Evolutionary conservation across 2,888 invertebrate genomes (phyloP).

Genomic region (Eilema griseolum): DNA sequence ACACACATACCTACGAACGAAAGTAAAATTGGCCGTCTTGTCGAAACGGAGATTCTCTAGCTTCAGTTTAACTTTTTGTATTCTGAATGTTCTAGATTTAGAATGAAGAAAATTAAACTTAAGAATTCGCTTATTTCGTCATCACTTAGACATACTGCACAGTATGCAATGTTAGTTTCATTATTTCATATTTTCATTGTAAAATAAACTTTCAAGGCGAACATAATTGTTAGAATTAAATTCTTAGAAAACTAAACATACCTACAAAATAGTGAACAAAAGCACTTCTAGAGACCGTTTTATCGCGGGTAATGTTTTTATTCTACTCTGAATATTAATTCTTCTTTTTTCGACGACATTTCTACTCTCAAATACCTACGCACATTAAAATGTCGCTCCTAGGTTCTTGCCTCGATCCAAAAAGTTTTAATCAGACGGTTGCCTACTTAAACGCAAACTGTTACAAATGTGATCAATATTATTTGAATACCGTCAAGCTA

Average conservation of each 20-base stretch:
- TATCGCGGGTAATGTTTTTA: background rate
- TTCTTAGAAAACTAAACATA: background rate
- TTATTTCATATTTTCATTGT: background rate
- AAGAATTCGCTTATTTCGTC: background rate
- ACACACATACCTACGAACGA: no score
- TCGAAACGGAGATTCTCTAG: no score
- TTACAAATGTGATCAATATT: background rate
- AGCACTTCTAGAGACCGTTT: background rate
- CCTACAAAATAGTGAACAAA: background rate
- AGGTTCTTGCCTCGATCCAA: background rate
- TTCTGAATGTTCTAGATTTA: no score
- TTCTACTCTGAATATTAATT: background rate
- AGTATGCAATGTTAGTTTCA: background rate
- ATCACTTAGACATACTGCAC: background rate
- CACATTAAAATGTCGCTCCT: background rate
- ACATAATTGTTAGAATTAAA: background rate
- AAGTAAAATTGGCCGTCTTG: no score
- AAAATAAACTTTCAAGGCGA: background rate
- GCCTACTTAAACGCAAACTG: background rate
- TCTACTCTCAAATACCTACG: no score
- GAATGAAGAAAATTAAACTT: no score
- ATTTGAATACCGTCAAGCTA: background rate
- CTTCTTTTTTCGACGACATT: no score
- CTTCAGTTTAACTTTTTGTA: no score
- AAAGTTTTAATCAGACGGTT: background rate